These are phyloP conservation scores for Nebria brevicollis DNA, from an alignment of 2,888 invertebrate species.

Conservation along the genomic window DNA sequence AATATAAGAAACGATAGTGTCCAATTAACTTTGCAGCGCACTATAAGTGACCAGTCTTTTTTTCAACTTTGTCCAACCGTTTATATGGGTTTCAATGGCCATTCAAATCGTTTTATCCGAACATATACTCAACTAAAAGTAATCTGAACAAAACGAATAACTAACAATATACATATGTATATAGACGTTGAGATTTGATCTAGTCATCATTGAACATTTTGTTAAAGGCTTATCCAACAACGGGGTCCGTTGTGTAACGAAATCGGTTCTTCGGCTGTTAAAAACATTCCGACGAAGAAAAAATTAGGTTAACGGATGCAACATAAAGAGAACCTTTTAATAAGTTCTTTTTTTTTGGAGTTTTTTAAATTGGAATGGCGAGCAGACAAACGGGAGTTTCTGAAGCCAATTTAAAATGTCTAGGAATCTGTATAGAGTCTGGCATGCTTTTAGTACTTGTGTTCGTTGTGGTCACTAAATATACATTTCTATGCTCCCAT, in stretches of 20 bases:
- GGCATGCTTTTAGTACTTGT: background rate
- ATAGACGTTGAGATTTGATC: slow-evolving; percentile 12
- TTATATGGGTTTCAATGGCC: slow-evolving; percentile 24
- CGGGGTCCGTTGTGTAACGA: slow-evolving; percentile 29
- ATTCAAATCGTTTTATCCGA: slow-evolving; percentile 26
- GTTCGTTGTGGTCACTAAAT: background rate
- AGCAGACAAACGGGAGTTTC: slow-evolving; percentile 27
- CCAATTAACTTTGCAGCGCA: too few relatives aligned
- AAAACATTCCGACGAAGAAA: slow-evolving; percentile 32
- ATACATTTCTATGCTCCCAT: background rate
- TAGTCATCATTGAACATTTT: slow-evolving; percentile 29
- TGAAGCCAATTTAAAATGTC: slow-evolving; percentile 35
- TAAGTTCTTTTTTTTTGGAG: slow-evolving; percentile 25
- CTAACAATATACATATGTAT: slow-evolving; percentile 10
- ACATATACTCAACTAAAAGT: slow-evolving; percentile 17
- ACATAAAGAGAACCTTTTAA: slow-evolving; percentile 43
- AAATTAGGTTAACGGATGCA: slow-evolving; percentile 42
- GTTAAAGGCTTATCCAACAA: slow-evolving; percentile 31
- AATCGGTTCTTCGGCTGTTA: slow-evolving; percentile 29
- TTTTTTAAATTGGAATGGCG: slow-evolving; percentile 36
- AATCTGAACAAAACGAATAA: slow-evolving; percentile 24
- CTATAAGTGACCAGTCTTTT: too few relatives aligned
- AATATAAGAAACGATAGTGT: too few relatives aligned
- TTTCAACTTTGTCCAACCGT: background rate
- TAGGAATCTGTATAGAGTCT: slow-evolving; percentile 18